These are phyloP conservation scores for Lysandra coridon DNA, from an alignment of 2,888 invertebrate genomes.

Conservation along the genomic window DNA sequence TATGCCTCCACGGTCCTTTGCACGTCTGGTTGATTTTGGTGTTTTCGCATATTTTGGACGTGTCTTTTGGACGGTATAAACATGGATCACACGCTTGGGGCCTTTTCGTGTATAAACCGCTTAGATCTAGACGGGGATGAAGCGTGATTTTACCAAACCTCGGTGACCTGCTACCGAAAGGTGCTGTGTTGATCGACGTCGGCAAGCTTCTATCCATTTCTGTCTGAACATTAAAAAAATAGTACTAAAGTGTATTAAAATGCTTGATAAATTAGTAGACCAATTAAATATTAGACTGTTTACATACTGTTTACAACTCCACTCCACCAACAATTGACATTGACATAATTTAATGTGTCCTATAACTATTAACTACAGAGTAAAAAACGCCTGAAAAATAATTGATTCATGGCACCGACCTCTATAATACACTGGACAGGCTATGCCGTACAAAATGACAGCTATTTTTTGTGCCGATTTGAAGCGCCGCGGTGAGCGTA, in stretches of 20 bases:
- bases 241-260: neutral
- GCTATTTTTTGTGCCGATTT: too few relatives aligned
- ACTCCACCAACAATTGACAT: neutral
- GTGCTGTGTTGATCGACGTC: conserved; percentile 34
- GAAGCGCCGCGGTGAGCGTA: too few relatives aligned
- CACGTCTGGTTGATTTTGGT: conserved; percentile 47
- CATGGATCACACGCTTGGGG: conserved; percentile 61
- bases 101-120: conserved; percentile 52
- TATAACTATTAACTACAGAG: neutral
- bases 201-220: conserved; percentile 22
- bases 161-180: conserved; percentile 51
- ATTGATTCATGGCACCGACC: neutral
- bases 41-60: conserved; percentile 52
- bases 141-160: conserved; percentile 58
- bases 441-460: too few relatives aligned
- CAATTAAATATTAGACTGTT: neutral
- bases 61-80: conserved; percentile 55
- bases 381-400: neutral
- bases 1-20: conserved; percentile 66
- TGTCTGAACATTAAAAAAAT: neutral
- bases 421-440: too few relatives aligned
- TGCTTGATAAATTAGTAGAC: neutral
- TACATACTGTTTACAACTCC: neutral
- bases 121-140: conserved; percentile 62
- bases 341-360: neutral